A percentile compares a stretch with the other conserved stretches of the same genome.
Evolutionary conservation across 2,888 invertebrate genomes (phyloP).

Genomic region (Chymomyza fuscimana): DNA sequence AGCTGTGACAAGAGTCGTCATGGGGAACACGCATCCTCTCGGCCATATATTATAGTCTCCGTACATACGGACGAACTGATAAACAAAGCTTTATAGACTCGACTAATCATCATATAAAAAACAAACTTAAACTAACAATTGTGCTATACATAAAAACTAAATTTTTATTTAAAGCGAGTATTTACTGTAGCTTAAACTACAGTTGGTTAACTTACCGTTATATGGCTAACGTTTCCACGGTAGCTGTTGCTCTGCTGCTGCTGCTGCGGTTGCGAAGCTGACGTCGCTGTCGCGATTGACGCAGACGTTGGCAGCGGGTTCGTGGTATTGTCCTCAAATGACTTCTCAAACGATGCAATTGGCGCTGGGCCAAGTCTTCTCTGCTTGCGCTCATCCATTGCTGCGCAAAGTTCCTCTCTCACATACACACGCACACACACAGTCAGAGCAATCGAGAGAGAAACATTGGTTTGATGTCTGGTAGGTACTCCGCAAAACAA

Average conservation of each 20-base stretch:
- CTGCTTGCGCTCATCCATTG: slow-evolving; percentile 81
- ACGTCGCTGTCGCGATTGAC: slow-evolving; percentile 29
- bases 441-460: background rate
- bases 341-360: slow-evolving; percentile 92
- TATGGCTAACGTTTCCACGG: background rate
- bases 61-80: too few species aligned
- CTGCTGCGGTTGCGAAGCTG: slow-evolving; percentile 30
- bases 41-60: too few species aligned
- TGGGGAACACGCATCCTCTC: too few species aligned
- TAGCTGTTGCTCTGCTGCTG: slow-evolving; percentile 26
- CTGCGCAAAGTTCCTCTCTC: slow-evolving; percentile 4
- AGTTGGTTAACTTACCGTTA: background rate
- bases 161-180: background rate
- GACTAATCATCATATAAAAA: too few species aligned
- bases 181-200: background rate
- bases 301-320: slow-evolving; percentile 35
- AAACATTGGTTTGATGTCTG: slow-evolving; percentile 8
- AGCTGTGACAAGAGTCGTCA: too few species aligned
- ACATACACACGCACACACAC: slow-evolving; percentile 26
- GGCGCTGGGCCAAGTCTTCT: slow-evolving; percentile 95
- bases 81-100: too few species aligned
- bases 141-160: too few species aligned
- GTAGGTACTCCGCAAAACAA: background rate
- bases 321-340: slow-evolving; percentile 77
- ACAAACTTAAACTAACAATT: too few species aligned